Percentiles rank a stretch among this genome's conserved stretches.
Conservation (phyloP, 2,797 vertebrate species). For the Pangasius sanitwongsei region DNA sequence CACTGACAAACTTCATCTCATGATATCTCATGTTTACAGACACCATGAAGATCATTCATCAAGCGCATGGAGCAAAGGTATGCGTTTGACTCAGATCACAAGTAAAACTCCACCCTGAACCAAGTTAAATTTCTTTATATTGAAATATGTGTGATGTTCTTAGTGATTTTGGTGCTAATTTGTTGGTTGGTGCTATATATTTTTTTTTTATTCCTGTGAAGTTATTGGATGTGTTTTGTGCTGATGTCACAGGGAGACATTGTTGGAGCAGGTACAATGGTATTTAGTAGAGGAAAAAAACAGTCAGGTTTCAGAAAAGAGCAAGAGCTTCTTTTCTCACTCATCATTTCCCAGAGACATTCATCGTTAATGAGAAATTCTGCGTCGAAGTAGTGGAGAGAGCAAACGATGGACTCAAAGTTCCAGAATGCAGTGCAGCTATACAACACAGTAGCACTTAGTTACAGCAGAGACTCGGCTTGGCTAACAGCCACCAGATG, state of each 20-base stretch:
- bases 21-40: conserved; percentile 74
- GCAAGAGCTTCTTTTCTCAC: neutral
- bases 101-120: neutral
- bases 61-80: conserved; percentile 94
- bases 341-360: neutral
- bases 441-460: neutral
- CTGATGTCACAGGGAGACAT: neutral
- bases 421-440: neutral
- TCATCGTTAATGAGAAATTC: neutral
- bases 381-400: neutral
- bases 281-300: neutral
- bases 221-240: neutral
- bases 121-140: neutral
- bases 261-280: neutral
- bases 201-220: neutral
- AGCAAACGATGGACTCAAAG: neutral
- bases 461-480: neutral
- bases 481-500: neutral
- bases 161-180: neutral
- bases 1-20: too few species aligned
- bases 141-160: neutral
- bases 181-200: neutral
- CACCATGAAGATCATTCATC: conserved; percentile 93
- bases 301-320: neutral
- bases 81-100: neutral